Base-by-base conservation (phyloP, 2,113 vertebrate species). In the Alexandromys fortis region DNA sequence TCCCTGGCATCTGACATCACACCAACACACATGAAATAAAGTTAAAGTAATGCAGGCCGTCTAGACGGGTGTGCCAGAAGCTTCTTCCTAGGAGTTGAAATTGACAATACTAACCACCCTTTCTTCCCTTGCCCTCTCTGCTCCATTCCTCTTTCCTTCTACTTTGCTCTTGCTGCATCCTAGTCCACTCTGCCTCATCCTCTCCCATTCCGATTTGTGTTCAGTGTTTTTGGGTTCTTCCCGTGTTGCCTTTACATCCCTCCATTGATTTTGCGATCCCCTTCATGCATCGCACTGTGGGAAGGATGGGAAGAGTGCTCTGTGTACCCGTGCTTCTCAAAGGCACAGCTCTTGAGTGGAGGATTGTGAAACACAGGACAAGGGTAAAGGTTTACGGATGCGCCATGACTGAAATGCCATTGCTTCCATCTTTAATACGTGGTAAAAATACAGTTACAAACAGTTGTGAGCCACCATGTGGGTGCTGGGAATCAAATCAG, bases 81-180 rank as follows among this genome's bases (percentile, higher is more conserved):
- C 63, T 35, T 30, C 45, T 10, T 65, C 63, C 45, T 68, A 68
- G 77, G 76, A 21, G 28, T 35, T 63, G 83, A 28, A 68, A 19
- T 35, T 68, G 19, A 35, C 11, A 35, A 3, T 8, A 30, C 42
- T 21, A 22, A 14, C 4, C 16, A 22, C 3, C 58, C 63, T 45
- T 49, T 21, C 28, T 33, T 30, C n/a, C 3, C 2, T 0, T 3
- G 1, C 14, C 2, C 21, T 6, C 12, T 42, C 0, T 47, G 35
- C 5, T 12, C 10, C 10, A 4, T 30, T 67, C 67, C 33, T 28
- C 12, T 14, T 5, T 42, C 30, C 30, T 68, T 14, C 30, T 42
- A 9, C 7, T 22, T 10, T 6, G 2, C 13, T 65, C 81, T 65
- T 21, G 4, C n/a, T 63, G 26, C 6, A 3, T 21, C 13, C 7